Conservation (phyloP, 2,888 invertebrate genomes). For the Pedicia rivosa region DNA sequence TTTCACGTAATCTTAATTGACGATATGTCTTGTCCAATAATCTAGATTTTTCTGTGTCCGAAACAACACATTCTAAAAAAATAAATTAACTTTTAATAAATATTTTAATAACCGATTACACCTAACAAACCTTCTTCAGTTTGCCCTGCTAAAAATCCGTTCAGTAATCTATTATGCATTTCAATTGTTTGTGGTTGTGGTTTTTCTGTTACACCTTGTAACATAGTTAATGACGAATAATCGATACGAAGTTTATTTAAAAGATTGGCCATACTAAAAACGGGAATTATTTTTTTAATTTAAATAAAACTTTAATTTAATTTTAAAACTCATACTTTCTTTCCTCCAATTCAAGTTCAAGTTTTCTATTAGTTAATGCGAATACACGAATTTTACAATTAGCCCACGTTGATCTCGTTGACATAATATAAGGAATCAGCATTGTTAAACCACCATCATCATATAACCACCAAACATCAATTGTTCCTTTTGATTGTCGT, state of each 20-base stretch:
- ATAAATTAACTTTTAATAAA: no score
- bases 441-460: slow-evolving; percentile 83
- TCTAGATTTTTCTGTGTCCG: slow-evolving; percentile 52
- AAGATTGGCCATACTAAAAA: slow-evolving; percentile 74
- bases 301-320: not conserved
- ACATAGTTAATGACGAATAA: slow-evolving; percentile 80
- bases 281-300: slow-evolving; percentile 1
- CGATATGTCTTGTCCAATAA: slow-evolving; percentile 78
- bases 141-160: slow-evolving; percentile 40
- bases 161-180: slow-evolving; percentile 55
- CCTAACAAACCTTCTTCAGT: slow-evolving; percentile 10
- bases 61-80: slow-evolving; percentile 36
- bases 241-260: slow-evolving; percentile 88
- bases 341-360: slow-evolving; percentile 64
- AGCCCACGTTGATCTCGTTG: slow-evolving; percentile 60
- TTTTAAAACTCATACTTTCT: slow-evolving; percentile 49
- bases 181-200: slow-evolving; percentile 58
- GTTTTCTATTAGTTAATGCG: slow-evolving; percentile 63
- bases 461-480: slow-evolving; percentile 95
- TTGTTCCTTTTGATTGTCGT: slow-evolving; percentile 62
- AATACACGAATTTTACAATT: slow-evolving; percentile 65
- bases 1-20: slow-evolving; percentile 78
- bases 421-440: slow-evolving; percentile 71
- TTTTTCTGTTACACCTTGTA: slow-evolving; percentile 73
- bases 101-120: slow-evolving; percentile 13